Conservation (phyloP, 2,113 vertebrate genomes). For the Talpa occidentalis region DNA sequence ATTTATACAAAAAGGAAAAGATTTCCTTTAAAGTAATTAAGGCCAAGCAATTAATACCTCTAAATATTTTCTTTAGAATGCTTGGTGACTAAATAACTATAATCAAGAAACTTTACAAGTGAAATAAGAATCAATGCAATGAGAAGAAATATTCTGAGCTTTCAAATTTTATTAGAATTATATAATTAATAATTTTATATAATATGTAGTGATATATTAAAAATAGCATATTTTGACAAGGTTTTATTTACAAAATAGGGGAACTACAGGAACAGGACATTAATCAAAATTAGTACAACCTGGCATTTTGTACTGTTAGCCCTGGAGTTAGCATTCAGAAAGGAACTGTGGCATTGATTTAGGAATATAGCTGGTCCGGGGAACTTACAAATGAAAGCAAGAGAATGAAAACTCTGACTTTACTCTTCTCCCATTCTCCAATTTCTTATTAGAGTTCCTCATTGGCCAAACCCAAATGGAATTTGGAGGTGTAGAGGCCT, state of each 20-base stretch:
- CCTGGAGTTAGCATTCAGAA: neutral
- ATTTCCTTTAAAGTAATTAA: constrained; percentile 34
- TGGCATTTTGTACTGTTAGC: neutral
- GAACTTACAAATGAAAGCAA: neutral
- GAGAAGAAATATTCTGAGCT: neutral
- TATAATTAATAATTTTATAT: neutral
- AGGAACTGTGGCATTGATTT: neutral
- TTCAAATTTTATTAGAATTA: neutral
- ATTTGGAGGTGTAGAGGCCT: no score
- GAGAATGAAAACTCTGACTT: neutral
- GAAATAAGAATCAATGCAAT: neutral
- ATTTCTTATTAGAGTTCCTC: neutral
- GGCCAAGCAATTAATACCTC: neutral
- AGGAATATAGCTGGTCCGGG: neutral
- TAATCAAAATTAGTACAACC: neutral
- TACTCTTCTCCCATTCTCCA: neutral
- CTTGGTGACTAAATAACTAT: neutral
- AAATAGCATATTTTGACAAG: neutral
- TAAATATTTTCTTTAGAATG: constrained; percentile 46
- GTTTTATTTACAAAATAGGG: neutral
- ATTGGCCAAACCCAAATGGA: neutral
- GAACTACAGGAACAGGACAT: neutral
- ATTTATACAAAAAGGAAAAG: constrained; percentile 17
- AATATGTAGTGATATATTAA: neutral
- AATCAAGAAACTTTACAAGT: neutral